Evolutionary conservation across 1,140 invertebrate genomes (phyloP).

Genomic region (Brachionus plicatilis): DNA sequence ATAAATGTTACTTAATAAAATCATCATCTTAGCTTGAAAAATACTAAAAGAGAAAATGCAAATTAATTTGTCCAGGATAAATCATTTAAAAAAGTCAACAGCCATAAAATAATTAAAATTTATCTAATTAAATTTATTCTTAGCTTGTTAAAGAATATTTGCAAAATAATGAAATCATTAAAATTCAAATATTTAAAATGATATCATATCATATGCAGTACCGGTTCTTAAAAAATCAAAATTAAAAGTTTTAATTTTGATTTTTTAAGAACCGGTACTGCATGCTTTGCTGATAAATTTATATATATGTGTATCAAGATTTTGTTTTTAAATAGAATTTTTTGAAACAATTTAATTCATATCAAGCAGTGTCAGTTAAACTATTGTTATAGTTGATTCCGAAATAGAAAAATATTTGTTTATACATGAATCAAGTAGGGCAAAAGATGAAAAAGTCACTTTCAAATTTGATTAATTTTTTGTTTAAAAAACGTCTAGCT

Average conservation of each 20-base stretch:
- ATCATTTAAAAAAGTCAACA: background rate
- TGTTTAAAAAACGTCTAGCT: slow-evolving; percentile 23
- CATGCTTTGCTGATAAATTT: background rate
- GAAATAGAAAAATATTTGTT: background rate
- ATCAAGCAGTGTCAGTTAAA: background rate
- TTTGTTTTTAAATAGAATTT: background rate
- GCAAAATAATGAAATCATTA: too few relatives aligned
- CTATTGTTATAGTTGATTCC: background rate
- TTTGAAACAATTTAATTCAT: background rate
- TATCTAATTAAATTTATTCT: background rate
- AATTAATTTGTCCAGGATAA: background rate
- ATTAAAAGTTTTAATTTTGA: too few relatives aligned
- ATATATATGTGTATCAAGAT: background rate
- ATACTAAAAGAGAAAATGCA: background rate
- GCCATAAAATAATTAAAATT: background rate
- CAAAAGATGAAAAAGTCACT: background rate
- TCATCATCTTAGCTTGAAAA: background rate
- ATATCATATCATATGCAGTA: too few relatives aligned
- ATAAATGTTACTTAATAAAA: background rate
- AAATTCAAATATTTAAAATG: background rate
- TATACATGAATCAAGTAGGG: background rate
- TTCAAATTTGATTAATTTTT: slow-evolving; percentile 9
- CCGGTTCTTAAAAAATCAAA: background rate
- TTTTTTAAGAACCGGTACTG: background rate
- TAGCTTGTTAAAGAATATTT: too few relatives aligned